Conservation (phyloP, 2,888 invertebrate genomes). For the Anthophora plumipes region DNA sequence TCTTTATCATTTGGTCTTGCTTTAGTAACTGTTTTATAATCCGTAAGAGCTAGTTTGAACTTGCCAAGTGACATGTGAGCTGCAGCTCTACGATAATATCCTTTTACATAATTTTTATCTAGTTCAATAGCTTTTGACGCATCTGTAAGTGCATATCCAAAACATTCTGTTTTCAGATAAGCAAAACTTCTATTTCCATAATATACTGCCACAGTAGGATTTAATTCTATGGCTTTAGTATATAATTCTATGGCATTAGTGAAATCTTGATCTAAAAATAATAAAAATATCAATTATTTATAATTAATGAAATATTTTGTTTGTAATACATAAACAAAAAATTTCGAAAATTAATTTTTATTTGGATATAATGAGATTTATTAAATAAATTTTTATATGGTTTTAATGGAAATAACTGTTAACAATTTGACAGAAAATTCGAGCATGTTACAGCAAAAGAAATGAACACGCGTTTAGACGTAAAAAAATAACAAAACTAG, state of each 20-base stretch:
- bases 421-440: constrained; percentile 8
- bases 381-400: background rate
- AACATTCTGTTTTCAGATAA: constrained; percentile 96
- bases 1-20: constrained; percentile 97
- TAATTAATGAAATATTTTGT: background rate
- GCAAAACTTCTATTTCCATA: constrained; percentile 98
- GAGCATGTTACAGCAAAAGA: background rate
- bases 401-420: background rate
- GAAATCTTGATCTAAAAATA: constrained; percentile 94
- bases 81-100: constrained; percentile 98
- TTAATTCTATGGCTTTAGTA: constrained; percentile 94
- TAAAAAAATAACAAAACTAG: background rate
- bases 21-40: constrained; percentile 98
- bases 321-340: background rate
- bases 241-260: constrained; percentile 95
- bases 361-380: background rate
- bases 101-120: constrained; percentile 96
- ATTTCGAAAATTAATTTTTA: background rate
- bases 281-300: background rate
- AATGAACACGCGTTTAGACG: background rate
- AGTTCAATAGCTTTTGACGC: constrained; percentile 96
- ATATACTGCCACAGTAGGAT: constrained; percentile 93
- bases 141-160: constrained; percentile 96
- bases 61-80: constrained; percentile 99
- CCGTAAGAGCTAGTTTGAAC: constrained; percentile 97